Evolutionary conservation across 2,888 invertebrate genomes (phyloP), one percentile per base, ranked within the genome.

Genomic region (Epinotia brunnichana): DNA sequence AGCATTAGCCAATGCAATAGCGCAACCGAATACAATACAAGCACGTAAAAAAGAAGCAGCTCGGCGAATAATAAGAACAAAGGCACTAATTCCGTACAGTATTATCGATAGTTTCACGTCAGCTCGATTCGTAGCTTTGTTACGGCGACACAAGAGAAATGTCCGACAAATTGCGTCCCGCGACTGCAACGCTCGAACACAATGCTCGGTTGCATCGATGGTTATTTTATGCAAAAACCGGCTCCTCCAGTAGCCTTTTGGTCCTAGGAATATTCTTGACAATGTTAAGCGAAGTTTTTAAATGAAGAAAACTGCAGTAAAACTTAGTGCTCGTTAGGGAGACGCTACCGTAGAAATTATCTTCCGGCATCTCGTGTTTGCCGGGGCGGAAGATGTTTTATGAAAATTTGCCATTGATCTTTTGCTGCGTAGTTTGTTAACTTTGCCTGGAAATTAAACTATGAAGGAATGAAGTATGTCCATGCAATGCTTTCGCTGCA

Each of bases 91-190:
- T 88, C 84, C 76, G 83, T 76, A 78, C 81, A 77, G 83, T 86
- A 84, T 85, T 86, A 87, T 87, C 89, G 86, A 88, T 90, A 87
- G 87, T 85, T 83, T 82, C 81, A 78, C 84, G 87, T 90, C 88
- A 86, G 88, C 87, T 83, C 80, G 85, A 87, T 85, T 86, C 85
- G 85, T 81, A 83, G 87, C 87, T 87, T 87, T 87, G 88, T 87
- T 85, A 85, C 84, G 83, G 83, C 84, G 84, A 85, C 89, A 88
- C 87, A 83, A 87, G 88, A 88, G 88, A 89, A 89, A 89, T 87
- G 87, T 81, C 81, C 85, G 85, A 87, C 90, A 90, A 91, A 91
- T 92, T 91, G 90, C 88, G 81, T 85, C 83, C 84, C 79, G 83
- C 85, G 82, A 85, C 82, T 83, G 81, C 82, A 80, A 77, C 80